A percentile compares a stretch with the other conserved stretches of the same genome.
phyloP scores from a whole-genome alignment of 2,797 vertebrate species.

The Alfaro cultratus region DNA sequence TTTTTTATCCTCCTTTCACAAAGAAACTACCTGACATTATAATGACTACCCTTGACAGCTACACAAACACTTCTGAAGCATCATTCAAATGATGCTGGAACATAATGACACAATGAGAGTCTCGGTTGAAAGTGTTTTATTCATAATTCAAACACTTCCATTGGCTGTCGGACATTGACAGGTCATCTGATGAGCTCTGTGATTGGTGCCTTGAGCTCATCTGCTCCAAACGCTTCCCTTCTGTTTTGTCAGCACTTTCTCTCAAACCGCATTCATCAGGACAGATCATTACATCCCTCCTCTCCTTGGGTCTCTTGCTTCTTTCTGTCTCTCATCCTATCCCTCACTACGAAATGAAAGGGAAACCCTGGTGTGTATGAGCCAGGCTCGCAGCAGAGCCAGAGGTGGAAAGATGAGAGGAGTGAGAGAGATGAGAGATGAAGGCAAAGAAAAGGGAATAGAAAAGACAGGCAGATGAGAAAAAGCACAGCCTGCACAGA shows the following conservation, averaged over 20 bases:
- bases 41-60: neutral
- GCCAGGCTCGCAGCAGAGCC: constrained; percentile 67
- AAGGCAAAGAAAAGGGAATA: constrained; percentile 46
- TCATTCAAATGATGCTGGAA: constrained; percentile 10
- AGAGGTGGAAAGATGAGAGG: constrained; percentile 75
- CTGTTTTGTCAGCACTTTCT: constrained; percentile 74
- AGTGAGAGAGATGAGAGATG: constrained; percentile 45
- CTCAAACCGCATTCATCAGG: constrained; percentile 79
- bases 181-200: constrained; percentile 43
- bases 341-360: constrained; percentile 73
- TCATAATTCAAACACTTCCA: constrained; percentile 28
- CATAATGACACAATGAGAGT: constrained; percentile 14
- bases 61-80: constrained; percentile 1
- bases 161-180: constrained; percentile 43
- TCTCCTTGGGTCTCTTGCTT: constrained; percentile 56
- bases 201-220: constrained; percentile 63
- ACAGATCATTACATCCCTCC: constrained; percentile 78
- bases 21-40: neutral
- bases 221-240: constrained; percentile 50
- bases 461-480: constrained; percentile 22
- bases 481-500: constrained; percentile 47
- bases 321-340: constrained; percentile 66
- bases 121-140: constrained; percentile 8
- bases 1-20: neutral
- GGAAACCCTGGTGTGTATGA: constrained; percentile 73